Evolutionary conservation across 2,113 vertebrate genomes (phyloP).

Genomic region (Phoenicopterus ruber): DNA sequence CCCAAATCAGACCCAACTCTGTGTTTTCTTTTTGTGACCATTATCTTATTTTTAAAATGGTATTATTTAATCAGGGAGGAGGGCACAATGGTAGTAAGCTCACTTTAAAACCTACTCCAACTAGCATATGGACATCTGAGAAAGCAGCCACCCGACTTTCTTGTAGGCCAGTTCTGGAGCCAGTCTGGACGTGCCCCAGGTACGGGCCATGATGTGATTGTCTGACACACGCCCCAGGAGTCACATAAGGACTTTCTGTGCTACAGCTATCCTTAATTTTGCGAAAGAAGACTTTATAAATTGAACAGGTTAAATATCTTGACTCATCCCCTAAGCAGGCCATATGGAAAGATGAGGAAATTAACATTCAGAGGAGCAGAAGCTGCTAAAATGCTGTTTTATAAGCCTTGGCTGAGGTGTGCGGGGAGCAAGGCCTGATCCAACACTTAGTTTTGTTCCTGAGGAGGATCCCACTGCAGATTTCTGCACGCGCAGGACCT

Average conservation of each 20-base stretch:
- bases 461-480: background rate
- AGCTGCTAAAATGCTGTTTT: background rate
- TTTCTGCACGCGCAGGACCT: accelerated
- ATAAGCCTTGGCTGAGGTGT: background rate
- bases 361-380: background rate
- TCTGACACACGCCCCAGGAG: background rate
- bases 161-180: background rate
- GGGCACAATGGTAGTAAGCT: background rate
- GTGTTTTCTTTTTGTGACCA: background rate
- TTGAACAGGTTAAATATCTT: background rate
- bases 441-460: background rate
- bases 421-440: background rate
- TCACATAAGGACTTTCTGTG: background rate
- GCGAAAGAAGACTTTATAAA: background rate
- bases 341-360: background rate
- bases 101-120: background rate
- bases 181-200: background rate
- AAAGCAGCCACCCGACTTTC: background rate
- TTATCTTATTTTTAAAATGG: background rate
- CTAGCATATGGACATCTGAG: background rate
- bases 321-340: background rate
- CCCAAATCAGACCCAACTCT: background rate
- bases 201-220: background rate
- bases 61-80: background rate
- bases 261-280: background rate